Conservation (phyloP, 2,113 vertebrate genomes). For the Lampris incognitus region DNA sequence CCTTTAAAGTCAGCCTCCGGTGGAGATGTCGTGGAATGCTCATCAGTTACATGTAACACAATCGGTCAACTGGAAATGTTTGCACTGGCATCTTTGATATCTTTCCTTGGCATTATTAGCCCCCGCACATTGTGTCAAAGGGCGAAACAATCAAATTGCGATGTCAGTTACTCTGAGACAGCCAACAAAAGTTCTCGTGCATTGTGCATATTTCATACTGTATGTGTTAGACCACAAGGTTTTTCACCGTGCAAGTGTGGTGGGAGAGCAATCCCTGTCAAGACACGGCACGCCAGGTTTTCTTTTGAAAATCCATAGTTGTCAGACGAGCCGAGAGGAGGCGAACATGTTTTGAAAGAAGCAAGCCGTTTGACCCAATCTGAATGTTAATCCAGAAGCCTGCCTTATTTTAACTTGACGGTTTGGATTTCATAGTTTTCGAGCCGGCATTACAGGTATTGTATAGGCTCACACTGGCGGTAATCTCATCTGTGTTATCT, state of each 20-base stretch:
- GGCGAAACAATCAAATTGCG: constrained; percentile 47
- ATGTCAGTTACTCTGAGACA: constrained; percentile 37
- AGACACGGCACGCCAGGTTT: constrained; percentile 80
- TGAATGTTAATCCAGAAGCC: constrained; percentile 54
- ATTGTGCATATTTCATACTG: constrained; percentile 15
- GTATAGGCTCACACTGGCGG: constrained; percentile 21
- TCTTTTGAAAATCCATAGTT: constrained; percentile 70
- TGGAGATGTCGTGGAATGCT: constrained; percentile 57
- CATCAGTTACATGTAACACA: constrained; percentile 57
- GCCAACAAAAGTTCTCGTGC: constrained; percentile 5
- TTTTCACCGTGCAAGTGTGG: constrained; percentile 54
- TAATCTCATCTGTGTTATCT: too few species aligned
- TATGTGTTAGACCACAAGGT: constrained; percentile 37
- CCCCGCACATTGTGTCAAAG: constrained; percentile 43
- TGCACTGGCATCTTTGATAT: constrained; percentile 45
- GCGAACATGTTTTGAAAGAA: constrained; percentile 69
- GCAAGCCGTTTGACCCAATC: constrained; percentile 67
- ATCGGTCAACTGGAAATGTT: constrained; percentile 45
- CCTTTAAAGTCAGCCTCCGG: constrained; percentile 44
- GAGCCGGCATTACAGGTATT: constrained; percentile 17
- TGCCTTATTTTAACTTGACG: constrained; percentile 46
- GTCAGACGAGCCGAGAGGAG: constrained; percentile 70
- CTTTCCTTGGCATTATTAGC: constrained; percentile 55
- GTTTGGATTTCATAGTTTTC: constrained; percentile 14
- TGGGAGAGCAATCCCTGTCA: constrained; percentile 63